These are phyloP conservation scores for Buceros bicornis DNA, from an alignment of 2,797 vertebrate species.

Conservation along the genomic window DNA sequence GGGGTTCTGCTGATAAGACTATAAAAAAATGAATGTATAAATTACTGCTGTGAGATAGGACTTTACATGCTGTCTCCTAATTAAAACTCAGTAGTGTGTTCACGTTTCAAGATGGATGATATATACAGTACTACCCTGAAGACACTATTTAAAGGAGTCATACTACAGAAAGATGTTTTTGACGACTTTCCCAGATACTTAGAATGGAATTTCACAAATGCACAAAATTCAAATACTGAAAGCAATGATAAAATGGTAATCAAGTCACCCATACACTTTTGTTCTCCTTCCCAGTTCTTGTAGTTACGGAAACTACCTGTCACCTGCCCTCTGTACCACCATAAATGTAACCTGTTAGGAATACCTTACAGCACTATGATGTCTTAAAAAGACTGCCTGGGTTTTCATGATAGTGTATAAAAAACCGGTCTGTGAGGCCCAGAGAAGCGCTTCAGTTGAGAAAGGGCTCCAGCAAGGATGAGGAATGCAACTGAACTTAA, in stretches of 20 bases:
- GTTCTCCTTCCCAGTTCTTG: neutral
- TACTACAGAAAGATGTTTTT: neutral
- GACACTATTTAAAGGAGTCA: neutral
- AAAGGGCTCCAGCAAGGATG: neutral
- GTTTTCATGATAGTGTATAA: neutral
- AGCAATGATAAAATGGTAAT: neutral
- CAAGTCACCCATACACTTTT: neutral
- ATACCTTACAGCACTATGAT: neutral
- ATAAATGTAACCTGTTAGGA: neutral
- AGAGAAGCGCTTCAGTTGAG: neutral
- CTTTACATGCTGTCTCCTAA: neutral
- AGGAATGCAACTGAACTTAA: neutral
- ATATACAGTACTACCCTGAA: neutral
- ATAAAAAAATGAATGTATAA: neutral
- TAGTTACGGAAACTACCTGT: neutral
- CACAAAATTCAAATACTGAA: neutral
- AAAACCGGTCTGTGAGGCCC: neutral
- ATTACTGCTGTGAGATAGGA: neutral
- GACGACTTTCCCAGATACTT: neutral
- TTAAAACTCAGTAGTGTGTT: neutral
- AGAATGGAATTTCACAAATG: neutral
- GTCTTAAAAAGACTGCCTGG: neutral
- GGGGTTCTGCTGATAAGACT: neutral
- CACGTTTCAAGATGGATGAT: neutral
- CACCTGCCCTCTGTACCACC: neutral